These are phyloP conservation scores for Habroteleia sp. DNA, from an alignment of 2,888 invertebrate species.

Conservation along the genomic window DNA sequence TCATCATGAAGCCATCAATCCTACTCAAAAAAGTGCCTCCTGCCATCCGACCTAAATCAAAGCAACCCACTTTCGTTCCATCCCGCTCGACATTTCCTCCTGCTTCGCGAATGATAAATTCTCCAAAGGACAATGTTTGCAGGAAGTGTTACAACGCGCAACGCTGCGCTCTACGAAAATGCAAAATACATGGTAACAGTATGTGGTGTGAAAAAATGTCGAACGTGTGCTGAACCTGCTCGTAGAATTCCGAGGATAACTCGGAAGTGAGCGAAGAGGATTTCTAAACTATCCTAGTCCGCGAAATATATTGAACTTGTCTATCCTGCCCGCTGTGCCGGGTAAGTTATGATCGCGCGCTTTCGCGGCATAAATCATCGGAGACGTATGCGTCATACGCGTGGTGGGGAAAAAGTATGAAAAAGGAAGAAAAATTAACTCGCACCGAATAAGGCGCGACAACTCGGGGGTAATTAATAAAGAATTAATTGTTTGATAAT, in stretches of 20 bases:
- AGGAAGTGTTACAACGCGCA: constrained; percentile 30
- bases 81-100: constrained; percentile 24
- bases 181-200: constrained; percentile 50
- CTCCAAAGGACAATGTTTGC: constrained; percentile 41
- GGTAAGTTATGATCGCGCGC: constrained; percentile 57
- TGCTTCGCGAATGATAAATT: constrained; percentile 37
- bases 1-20: constrained; percentile 14
- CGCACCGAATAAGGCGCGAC: constrained; percentile 36
- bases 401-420: neutral
- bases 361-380: constrained; percentile 57
- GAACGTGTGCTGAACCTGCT: constrained; percentile 43
- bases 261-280: constrained; percentile 49
- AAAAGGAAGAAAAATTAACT: constrained; percentile 18
- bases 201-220: constrained; percentile 32
- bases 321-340: constrained; percentile 48
- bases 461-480: constrained; percentile 45
- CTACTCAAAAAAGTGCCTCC: constrained; percentile 3
- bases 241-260: constrained; percentile 47
- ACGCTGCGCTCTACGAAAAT: constrained; percentile 38
- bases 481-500: constrained; percentile 55
- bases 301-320: constrained; percentile 56
- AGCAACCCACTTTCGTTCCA: constrained; percentile 30
- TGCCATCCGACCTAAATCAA: constrained; percentile 34
- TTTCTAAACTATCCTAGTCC: constrained; percentile 52
- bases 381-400: constrained; percentile 31